Conservation (phyloP, 2,797 vertebrate genomes). For the Sebastes steindachneri region DNA sequence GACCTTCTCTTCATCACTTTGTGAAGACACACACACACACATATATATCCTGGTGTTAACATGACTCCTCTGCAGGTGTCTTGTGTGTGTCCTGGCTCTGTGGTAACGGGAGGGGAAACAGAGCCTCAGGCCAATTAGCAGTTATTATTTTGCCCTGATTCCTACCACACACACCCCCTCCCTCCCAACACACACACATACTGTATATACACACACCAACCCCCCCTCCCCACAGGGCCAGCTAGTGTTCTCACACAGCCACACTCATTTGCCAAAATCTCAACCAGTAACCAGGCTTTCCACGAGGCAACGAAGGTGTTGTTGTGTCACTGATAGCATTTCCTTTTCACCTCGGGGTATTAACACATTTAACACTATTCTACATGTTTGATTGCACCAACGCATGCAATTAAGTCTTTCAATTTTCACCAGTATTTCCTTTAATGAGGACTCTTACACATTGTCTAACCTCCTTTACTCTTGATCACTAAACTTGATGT, state of each 20-base stretch:
- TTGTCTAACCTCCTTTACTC: slow-evolving; percentile 32
- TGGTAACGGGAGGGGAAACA: slow-evolving; percentile 58
- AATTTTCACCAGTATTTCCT: slow-evolving; percentile 56
- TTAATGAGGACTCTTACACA: slow-evolving; percentile 40
- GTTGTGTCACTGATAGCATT: slow-evolving; percentile 66
- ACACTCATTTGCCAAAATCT: slow-evolving; percentile 43
- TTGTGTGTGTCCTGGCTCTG: slow-evolving; percentile 63
- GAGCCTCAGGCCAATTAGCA: slow-evolving; percentile 83
- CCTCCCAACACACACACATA: background rate
- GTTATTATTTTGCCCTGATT: slow-evolving; percentile 77
- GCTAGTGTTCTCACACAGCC: slow-evolving; percentile 50
- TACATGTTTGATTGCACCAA: slow-evolving; percentile 62
- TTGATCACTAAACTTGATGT: slow-evolving; percentile 1
- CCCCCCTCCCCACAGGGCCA: slow-evolving; percentile 38
- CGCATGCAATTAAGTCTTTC: slow-evolving; percentile 62
- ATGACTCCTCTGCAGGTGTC: slow-evolving; percentile 64
- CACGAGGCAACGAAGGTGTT: slow-evolving; percentile 51
- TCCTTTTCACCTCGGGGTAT: slow-evolving; percentile 70
- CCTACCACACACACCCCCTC: slow-evolving; percentile 19
- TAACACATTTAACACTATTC: slow-evolving; percentile 67
- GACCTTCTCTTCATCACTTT: slow-evolving; percentile 58
- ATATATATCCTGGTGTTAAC: slow-evolving; percentile 56
- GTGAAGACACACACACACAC: slow-evolving; percentile 15
- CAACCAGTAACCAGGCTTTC: slow-evolving; percentile 30
- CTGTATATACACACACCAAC: slow-evolving; percentile 4